Evolutionary conservation across 2,797 vertebrate species (phyloP).

Genomic region (Parauchenoglanis ngamensis): DNA sequence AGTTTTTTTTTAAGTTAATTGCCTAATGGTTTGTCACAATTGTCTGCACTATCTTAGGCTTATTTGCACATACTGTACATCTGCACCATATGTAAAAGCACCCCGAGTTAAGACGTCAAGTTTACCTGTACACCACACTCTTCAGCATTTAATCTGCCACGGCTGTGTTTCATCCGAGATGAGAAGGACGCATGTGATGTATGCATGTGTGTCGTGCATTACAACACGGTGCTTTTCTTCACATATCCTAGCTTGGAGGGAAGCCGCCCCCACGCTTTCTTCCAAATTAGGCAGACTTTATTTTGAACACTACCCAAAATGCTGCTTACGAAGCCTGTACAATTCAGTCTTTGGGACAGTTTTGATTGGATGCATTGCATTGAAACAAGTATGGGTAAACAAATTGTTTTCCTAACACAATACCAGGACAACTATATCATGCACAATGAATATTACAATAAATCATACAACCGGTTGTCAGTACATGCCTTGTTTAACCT

Average conservation of each 20-base stretch:
- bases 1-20: conserved; percentile 8
- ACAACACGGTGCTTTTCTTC: background rate
- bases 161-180: background rate
- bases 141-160: background rate
- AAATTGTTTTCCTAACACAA: background rate
- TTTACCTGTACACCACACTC: background rate
- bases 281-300: background rate
- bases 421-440: background rate
- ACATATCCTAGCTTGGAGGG: background rate
- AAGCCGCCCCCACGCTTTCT: background rate
- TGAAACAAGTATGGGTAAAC: background rate
- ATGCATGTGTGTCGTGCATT: too few relatives aligned
- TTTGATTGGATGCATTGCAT: background rate
- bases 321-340: background rate
- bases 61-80: background rate
- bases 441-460: background rate
- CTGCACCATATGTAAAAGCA: background rate
- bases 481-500: background rate
- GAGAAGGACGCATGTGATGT: background rate
- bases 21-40: conserved; percentile 6
- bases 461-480: background rate
- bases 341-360: background rate
- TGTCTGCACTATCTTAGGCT: background rate
- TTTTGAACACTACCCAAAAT: conserved; percentile 2
- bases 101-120: background rate